Base-by-base conservation (phyloP, 2,113 vertebrate species). In the Sardina pilchardus region DNA sequence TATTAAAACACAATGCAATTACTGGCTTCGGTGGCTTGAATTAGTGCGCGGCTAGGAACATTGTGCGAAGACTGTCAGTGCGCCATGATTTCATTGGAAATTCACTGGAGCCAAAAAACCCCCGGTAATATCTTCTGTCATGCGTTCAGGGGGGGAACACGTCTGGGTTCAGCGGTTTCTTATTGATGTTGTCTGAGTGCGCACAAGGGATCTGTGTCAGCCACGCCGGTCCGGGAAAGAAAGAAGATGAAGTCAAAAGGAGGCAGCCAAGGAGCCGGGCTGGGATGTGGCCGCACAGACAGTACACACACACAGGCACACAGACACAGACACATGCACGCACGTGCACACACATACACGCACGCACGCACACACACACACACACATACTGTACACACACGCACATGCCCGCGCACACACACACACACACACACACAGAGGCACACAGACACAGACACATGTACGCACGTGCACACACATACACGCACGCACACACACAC, bases 291-390 rank as follows among this genome's bases (percentile, higher is more conserved):
- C 7, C 85, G 88, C 87, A 90, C 86, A 87, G 85, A 90, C 82
- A 39, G 81, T 81, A 84, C 39, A 63, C 56, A 63, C 19, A 63
- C 21, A 63, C 56, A 83, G 78, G n/a, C 56, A 24, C 56, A 56
- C 7, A 56, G 3, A 56, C 53, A 56, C 53, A 56, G 16, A 56
- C 7, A 56, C 53, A 56, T 21, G 21, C 53, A 56, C 7, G 3
- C 53, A 56, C 53, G 4, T 21, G 4, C 53, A 56, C 53, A 56
- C 14, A 56, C 53, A 56, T 21, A 56, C n/a, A n/a, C n/a, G n/a
- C n/a, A n/a, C n/a, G n/a, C n/a, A n/a, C 85, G 87, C 87, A 90
- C 86, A 87, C 85, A 90, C 82, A 39, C 39, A 63, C 56, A 63
- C 19, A 63, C 21, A 63, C 56, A 83, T 80, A 63, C 56, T n/a